Evolutionary conservation across 2,888 invertebrate species (phyloP).

Genomic region (Lacanobia oleracea): DNA sequence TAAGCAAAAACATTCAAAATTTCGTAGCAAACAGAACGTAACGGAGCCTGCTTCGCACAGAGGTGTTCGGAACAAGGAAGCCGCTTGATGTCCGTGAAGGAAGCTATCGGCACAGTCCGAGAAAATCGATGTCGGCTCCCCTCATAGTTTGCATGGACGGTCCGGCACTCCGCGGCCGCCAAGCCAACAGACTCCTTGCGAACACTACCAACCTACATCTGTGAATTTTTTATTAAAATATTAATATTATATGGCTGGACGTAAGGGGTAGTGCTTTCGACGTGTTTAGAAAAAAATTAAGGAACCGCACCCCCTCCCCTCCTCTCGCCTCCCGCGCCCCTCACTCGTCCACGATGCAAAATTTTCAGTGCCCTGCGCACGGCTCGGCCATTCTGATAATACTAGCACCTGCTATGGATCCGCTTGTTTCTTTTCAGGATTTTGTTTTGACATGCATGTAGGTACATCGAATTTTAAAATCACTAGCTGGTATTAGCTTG

Average conservation of each 20-base stretch:
- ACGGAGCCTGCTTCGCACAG: constrained; percentile 77
- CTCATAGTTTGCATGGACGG: constrained; percentile 89
- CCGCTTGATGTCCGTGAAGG: constrained; percentile 74
- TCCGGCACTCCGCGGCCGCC: constrained; percentile 61
- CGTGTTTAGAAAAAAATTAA: constrained; percentile 79
- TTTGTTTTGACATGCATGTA: background rate
- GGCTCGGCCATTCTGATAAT: constrained; percentile 70
- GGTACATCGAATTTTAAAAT: too few species aligned
- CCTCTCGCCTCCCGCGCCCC: constrained; percentile 68
- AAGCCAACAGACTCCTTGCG: constrained; percentile 33
- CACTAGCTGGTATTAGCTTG: background rate
- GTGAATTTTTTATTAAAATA: constrained; percentile 45
- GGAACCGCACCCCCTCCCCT: constrained; percentile 71
- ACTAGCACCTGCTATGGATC: constrained; percentile 58
- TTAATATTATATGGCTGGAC: constrained; percentile 45
- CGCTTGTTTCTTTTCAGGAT: constrained; percentile 26
- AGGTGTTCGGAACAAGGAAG: constrained; percentile 79
- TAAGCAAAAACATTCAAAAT: background rate
- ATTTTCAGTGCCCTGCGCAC: constrained; percentile 82
- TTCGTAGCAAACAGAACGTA: constrained; percentile 43
- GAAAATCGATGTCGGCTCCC: constrained; percentile 88
- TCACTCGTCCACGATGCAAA: constrained; percentile 82
- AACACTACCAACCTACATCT: constrained; percentile 50
- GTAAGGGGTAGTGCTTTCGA: constrained; percentile 55
- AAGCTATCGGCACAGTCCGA: constrained; percentile 88